Evolutionary conservation across 1,140 invertebrate genomes (phyloP).

Genomic region (Drosophila aff.): DNA sequence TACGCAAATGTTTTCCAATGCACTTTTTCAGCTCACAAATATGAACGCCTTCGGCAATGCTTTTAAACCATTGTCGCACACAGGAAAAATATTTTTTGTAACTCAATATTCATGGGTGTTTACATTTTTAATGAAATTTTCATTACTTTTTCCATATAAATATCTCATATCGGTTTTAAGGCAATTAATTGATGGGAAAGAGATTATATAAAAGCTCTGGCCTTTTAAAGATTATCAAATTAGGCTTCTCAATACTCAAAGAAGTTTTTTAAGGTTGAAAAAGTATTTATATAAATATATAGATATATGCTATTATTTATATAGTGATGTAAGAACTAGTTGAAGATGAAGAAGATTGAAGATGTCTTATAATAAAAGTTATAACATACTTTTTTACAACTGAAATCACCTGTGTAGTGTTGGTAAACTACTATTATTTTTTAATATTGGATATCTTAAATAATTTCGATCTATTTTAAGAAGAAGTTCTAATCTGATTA

Average conservation of each 20-base stretch:
- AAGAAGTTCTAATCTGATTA: background rate
- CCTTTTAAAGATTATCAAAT: background rate
- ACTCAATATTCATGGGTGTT: background rate
- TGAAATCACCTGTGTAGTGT: background rate
- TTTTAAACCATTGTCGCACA: background rate
- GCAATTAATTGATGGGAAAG: background rate
- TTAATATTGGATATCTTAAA: background rate
- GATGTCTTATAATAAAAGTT: accelerated
- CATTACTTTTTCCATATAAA: background rate
- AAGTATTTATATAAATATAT: background rate
- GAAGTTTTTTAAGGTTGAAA: background rate
- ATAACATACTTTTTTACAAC: background rate
- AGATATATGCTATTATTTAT: background rate
- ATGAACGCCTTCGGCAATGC: background rate
- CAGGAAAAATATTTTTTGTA: slow-evolving; percentile 2
- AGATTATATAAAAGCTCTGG: too few relatives aligned
- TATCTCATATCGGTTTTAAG: too few relatives aligned
- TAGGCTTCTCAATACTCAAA: background rate
- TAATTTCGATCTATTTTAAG: too few relatives aligned
- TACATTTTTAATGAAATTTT: background rate
- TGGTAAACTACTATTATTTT: background rate
- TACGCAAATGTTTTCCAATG: slow-evolving; percentile 37
- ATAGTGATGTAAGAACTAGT: background rate
- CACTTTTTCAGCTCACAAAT: slow-evolving; percentile 25
- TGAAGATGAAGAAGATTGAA: background rate